A percentile compares a stretch with the other conserved stretches of the same genome.
These are phyloP conservation scores for Adela reaumurella DNA, from an alignment of 2,888 invertebrate genomes.

Conservation along the genomic window DNA sequence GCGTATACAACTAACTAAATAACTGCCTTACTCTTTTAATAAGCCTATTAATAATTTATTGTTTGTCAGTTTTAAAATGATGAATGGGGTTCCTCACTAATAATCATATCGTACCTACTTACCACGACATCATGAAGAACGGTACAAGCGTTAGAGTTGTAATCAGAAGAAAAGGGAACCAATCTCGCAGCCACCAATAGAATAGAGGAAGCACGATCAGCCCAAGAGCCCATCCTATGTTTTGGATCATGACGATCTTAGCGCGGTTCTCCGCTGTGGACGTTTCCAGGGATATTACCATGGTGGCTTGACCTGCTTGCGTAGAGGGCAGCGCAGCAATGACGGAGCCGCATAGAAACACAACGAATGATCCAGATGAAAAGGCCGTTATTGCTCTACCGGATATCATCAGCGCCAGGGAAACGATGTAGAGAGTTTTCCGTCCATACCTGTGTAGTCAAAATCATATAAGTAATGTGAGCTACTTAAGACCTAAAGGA, in stretches of 20 bases:
- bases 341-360: constrained; percentile 25
- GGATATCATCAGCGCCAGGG: constrained; percentile 22
- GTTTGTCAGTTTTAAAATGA: constrained; percentile 3
- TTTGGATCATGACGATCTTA: constrained; percentile 20
- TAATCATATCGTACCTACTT: constrained; percentile 8
- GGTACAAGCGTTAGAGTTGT: constrained; percentile 23
- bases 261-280: constrained; percentile 21
- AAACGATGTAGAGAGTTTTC: constrained; percentile 23
- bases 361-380: constrained; percentile 19
- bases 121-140: constrained; percentile 29
- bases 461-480: too few relatives aligned
- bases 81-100: too few relatives aligned
- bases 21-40: not conserved
- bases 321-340: constrained; percentile 27
- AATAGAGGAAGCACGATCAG: constrained; percentile 25
- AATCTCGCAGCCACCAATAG: constrained; percentile 30
- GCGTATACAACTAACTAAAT: not conserved
- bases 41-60: not conserved
- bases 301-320: constrained; percentile 24
- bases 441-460: constrained; percentile 33
- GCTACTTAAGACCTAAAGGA: too few relatives aligned
- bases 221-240: constrained; percentile 22
- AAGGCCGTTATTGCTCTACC: constrained; percentile 26
- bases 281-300: constrained; percentile 26
- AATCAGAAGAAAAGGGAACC: constrained; percentile 25